phyloP scores from a whole-genome alignment of 2,888 invertebrate species.

The Ariolimax columbianus region DNA sequence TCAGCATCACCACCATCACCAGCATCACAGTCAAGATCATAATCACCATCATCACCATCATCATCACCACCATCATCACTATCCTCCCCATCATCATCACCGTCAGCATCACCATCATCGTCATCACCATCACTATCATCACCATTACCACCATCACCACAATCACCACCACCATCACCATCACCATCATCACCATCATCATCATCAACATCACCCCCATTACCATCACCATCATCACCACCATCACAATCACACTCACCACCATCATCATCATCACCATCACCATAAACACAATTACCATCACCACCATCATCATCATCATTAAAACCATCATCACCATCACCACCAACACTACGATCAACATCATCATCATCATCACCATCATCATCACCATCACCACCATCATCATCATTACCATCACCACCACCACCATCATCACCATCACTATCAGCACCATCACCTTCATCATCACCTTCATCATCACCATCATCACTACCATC shows the following conservation, averaged over 20 bases:
- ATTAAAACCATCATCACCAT: too few species aligned
- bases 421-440: not conserved
- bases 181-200: not conserved
- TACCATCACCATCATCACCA: too few species aligned
- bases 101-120: not conserved
- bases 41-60: not conserved
- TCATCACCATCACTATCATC: not conserved
- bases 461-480: too few species aligned
- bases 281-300: not conserved
- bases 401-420: not conserved
- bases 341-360: not conserved
- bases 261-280: not conserved
- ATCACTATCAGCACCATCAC: conserved; percentile 11
- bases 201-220: not conserved
- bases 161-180: not conserved
- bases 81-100: not conserved
- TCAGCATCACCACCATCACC: too few species aligned
- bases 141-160: not conserved
- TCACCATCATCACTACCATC: not conserved
- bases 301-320: not conserved
- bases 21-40: too few species aligned
- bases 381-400: not conserved
- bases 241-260: not conserved
- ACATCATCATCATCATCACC: not conserved
- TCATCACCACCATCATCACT: not conserved